Percentiles rank a stretch among this genome's conserved stretches.
phyloP scores from a whole-genome alignment of 2,888 invertebrate genomes.

The Clanis bilineata region DNA sequence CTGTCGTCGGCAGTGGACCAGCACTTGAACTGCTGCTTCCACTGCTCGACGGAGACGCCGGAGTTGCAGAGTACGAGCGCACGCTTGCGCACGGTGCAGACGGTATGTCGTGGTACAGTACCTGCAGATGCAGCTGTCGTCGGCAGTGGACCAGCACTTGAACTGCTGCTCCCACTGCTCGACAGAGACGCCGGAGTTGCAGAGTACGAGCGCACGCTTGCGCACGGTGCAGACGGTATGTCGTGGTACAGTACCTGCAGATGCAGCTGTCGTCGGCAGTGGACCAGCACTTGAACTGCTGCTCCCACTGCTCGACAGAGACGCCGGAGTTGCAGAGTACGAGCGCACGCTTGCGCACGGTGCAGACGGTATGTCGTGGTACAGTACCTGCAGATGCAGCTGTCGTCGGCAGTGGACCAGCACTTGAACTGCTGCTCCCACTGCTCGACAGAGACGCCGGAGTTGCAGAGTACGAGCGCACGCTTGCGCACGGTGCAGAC shows the following conservation, averaged over 20 bases:
- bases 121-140: conserved; percentile 98
- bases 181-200: conserved; percentile 88
- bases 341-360: conserved; percentile 97
- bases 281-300: conserved; percentile 99
- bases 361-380: conserved; percentile 88
- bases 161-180: conserved; percentile 96
- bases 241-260: conserved; percentile 83
- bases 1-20: conserved; percentile 99
- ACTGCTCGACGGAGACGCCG: conserved; percentile 99
- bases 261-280: conserved; percentile 99
- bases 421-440: conserved; percentile 99
- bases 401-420: conserved; percentile 99
- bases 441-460: conserved; percentile 90
- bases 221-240: conserved; percentile 49
- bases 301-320: conserved; percentile 99
- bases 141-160: conserved; percentile 99
- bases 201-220: conserved; percentile 82
- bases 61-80: conserved; percentile 98
- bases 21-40: conserved; percentile 99
- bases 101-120: conserved; percentile 70
- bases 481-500: conserved; percentile 84
- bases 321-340: conserved; percentile 99
- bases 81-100: conserved; percentile 98
- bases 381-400: conserved; percentile 93
- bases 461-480: not conserved